These are phyloP conservation scores for Drosophila persimilis DNA, from an alignment of 1,140 invertebrate genomes.

Conservation along the genomic window DNA sequence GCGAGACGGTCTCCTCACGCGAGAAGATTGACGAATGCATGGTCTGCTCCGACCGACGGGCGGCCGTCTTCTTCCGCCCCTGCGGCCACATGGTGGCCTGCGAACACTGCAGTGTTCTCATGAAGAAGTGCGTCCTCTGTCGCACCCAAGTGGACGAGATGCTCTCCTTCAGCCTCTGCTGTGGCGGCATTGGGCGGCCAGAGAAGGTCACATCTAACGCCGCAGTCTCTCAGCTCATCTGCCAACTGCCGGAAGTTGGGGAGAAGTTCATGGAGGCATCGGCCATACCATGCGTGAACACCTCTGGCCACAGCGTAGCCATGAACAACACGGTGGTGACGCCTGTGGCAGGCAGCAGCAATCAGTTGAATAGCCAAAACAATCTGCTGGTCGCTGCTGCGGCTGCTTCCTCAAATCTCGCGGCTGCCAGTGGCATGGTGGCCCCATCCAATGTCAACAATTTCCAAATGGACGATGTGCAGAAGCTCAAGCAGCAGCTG, in stretches of 20 bases:
- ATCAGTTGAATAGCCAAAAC: conserved; percentile 75
- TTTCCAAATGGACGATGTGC: conserved; percentile 88
- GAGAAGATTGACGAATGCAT: conserved; percentile 97
- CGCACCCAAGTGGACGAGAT: conserved; percentile 93
- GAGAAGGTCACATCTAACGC: conserved; percentile 83
- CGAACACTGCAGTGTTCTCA: conserved; percentile 94
- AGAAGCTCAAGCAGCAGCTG: conserved; percentile 97
- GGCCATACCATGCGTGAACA: conserved; percentile 59
- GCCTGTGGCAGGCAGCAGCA: conserved; percentile 61
- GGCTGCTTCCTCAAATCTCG: conserved; percentile 44
- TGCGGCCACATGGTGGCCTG: conserved; percentile 98
- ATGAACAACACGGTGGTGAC: conserved; percentile 81
- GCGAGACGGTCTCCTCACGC: conserved; percentile 90
- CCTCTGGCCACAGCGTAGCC: conserved; percentile 71
- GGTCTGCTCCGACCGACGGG: conserved; percentile 96
- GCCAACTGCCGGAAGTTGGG: conserved; percentile 15
- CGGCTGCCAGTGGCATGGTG: conserved; percentile 40
- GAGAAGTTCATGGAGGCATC: conserved; percentile 58
- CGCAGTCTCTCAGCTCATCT: conserved; percentile 5
- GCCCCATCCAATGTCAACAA: conserved; percentile 81
- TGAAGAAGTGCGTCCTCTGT: conserved; percentile 98
- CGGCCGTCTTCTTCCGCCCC: conserved; percentile 95
- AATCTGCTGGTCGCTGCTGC: conserved; percentile 60
- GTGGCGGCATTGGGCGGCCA: conserved; percentile 85
- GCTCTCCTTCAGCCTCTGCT: conserved; percentile 88